Conservation (phyloP, 2,113 vertebrate genomes). For the Melanostigma gelatinosum region DNA sequence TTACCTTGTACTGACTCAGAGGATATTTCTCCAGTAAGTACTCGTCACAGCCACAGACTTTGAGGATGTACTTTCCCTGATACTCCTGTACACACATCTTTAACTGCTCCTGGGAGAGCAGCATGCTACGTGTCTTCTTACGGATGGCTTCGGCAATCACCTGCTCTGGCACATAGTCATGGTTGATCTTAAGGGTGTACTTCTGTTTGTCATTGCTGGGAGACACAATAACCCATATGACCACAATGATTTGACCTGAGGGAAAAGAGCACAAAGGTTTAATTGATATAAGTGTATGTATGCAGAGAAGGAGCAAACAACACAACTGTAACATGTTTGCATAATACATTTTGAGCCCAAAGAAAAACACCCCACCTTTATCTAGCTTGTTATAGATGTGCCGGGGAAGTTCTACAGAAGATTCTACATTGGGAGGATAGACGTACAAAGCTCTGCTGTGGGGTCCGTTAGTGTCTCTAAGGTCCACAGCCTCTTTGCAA, state of each 20-base stretch:
- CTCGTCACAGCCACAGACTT: slow-evolving; percentile 98
- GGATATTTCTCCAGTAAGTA: slow-evolving; percentile 98
- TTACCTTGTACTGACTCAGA: slow-evolving; percentile 98
- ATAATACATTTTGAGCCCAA: neutral
- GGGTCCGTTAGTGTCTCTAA: slow-evolving; percentile 91
- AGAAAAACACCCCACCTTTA: slow-evolving; percentile 86
- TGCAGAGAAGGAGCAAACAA: neutral
- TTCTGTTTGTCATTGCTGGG: slow-evolving; percentile 99
- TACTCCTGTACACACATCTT: slow-evolving; percentile 99
- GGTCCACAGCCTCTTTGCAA: slow-evolving; percentile 97
- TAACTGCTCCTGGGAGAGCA: slow-evolving; percentile 95
- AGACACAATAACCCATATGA: slow-evolving; percentile 99
- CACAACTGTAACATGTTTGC: neutral
- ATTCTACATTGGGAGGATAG: slow-evolving; percentile 98
- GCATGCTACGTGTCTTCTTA: slow-evolving; percentile 97
- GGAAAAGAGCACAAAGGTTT: slow-evolving; percentile 36
- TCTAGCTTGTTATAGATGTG: slow-evolving; percentile 98
- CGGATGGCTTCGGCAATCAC: slow-evolving; percentile 98
- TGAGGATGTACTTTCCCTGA: slow-evolving; percentile 98
- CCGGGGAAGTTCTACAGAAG: slow-evolving; percentile 92
- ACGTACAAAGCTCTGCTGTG: slow-evolving; percentile 96
- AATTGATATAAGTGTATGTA: neutral
- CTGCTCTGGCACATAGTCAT: slow-evolving; percentile 97
- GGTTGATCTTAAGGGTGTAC: slow-evolving; percentile 98
- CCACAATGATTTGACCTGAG: slow-evolving; percentile 97